Conservation (phyloP, 2,797 vertebrate species). For the Carcharodon carcharias region DNA sequence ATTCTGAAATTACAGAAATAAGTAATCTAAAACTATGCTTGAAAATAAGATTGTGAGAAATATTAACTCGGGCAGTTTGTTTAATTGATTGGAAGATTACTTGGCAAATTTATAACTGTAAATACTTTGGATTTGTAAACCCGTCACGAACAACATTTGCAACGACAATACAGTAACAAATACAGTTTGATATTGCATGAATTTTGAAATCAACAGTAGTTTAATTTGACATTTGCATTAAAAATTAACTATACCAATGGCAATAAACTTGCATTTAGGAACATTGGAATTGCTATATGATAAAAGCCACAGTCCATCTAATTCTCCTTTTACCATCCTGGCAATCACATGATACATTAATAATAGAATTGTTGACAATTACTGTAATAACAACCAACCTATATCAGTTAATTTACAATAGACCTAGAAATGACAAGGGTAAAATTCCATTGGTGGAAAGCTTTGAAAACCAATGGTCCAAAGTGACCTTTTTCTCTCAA, state of each 20-base stretch:
- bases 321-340: not conserved
- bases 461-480: too few relatives aligned
- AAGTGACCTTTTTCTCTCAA: too few relatives aligned
- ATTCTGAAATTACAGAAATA: not conserved
- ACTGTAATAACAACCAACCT: not conserved
- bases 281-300: not conserved
- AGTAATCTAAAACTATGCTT: not conserved
- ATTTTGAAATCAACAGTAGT: not conserved
- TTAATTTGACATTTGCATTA: not conserved
- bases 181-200: not conserved
- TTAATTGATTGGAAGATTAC: not conserved
- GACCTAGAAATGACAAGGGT: too few relatives aligned
- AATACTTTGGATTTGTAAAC: not conserved
- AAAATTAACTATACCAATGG: not conserved
- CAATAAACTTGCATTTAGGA: not conserved
- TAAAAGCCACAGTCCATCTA: not conserved
- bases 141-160: not conserved
- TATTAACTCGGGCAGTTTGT: not conserved
- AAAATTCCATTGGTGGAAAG: too few relatives aligned
- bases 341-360: not conserved
- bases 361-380: not conserved
- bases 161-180: not conserved
- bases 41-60: not conserved
- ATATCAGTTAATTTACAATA: too few relatives aligned
- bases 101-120: not conserved